Conservation (phyloP, 2,797 vertebrate genomes). For the Cirrhinus mrigala region DNA sequence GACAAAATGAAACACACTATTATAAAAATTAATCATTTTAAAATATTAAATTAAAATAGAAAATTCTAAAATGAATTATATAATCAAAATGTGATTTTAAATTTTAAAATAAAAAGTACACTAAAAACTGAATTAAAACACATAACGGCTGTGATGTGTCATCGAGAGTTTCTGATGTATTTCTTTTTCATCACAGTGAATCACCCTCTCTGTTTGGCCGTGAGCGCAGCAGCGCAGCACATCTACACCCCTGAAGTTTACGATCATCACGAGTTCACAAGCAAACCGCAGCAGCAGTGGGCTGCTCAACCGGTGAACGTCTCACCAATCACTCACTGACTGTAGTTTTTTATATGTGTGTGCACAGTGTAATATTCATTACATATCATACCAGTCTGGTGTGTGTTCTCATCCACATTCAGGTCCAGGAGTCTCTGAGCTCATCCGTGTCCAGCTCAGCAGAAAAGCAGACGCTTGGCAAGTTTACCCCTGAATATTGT, state of each 20-base stretch:
- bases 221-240: conserved; percentile 90
- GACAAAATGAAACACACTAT: too few relatives aligned
- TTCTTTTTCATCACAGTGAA: not conserved
- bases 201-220: conserved; percentile 47
- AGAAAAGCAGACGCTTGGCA: conserved; percentile 98
- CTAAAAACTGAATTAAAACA: too few relatives aligned
- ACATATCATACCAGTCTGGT: not conserved
- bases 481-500: conserved; percentile 56
- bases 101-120: too few relatives aligned
- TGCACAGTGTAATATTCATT: not conserved
- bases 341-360: not conserved
- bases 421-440: conserved; percentile 95
- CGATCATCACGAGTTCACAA: conserved; percentile 90
- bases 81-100: too few relatives aligned
- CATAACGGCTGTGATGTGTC: too few relatives aligned
- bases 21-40: too few relatives aligned
- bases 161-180: not conserved
- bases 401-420: conserved; percentile 81
- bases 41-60: too few relatives aligned
- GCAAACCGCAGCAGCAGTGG: conserved; percentile 84
- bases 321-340: not conserved
- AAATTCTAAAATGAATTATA: too few relatives aligned
- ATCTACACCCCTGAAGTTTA: conserved; percentile 91
- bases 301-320: conserved; percentile 89
- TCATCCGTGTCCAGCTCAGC: conserved; percentile 95